These are phyloP conservation scores for Heterochromis multidens DNA, from an alignment of 2,113 vertebrate genomes.

Conservation along the genomic window DNA sequence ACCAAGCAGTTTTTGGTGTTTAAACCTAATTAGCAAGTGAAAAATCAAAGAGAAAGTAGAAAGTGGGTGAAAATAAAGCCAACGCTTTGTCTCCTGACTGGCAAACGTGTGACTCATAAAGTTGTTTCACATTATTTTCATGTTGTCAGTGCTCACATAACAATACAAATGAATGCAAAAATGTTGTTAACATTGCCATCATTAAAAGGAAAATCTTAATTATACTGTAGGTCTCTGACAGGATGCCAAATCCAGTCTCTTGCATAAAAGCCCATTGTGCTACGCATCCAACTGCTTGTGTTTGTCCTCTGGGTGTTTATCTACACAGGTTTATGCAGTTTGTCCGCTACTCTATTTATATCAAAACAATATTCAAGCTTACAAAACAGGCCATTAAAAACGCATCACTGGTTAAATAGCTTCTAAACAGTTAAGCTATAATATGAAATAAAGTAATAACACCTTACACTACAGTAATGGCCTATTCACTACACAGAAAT, in stretches of 20 bases:
- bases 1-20: not conserved
- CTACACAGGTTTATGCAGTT: not conserved
- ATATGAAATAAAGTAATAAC: not conserved
- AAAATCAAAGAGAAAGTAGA: not conserved
- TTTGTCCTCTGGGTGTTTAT: not conserved
- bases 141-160: fast-evolving
- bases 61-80: not conserved
- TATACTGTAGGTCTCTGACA: not conserved
- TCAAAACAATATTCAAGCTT: not conserved
- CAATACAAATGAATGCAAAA: not conserved
- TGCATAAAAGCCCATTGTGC: not conserved
- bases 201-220: not conserved
- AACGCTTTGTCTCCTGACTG: not conserved
- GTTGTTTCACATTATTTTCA: not conserved
- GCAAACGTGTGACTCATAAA: not conserved
- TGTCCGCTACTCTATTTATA: not conserved
- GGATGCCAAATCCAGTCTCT: not conserved
- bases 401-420: not conserved
- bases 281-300: not conserved
- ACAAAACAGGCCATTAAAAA: not conserved
- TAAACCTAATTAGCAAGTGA: not conserved
- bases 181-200: not conserved
- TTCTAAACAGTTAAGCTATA: not conserved
- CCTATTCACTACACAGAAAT: not conserved
- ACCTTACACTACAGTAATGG: fast-evolving